Evolutionary conservation across 2,797 vertebrate genomes (phyloP), one percentile per base, ranked within the genome.

Genomic region (Bryconaethiops microstoma): DNA sequence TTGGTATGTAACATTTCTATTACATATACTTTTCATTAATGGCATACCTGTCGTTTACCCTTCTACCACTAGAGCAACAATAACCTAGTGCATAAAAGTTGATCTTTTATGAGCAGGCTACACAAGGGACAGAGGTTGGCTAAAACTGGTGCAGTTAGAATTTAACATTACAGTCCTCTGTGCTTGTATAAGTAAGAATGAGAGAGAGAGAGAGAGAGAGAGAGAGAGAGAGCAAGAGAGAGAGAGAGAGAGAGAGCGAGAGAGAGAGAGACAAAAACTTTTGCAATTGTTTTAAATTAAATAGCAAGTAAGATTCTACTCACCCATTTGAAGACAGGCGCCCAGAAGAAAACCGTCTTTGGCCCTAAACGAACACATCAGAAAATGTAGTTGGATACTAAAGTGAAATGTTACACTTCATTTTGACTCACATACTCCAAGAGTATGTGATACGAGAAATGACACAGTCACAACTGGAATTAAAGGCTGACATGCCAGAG

Each of bases 301-400:
- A 9, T 8, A 80, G 39, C 42, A 70, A 63, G 25, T 19, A 63
- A 40, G 45, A 57, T 62, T 55, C 12, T n/a, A 85, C 95, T 95
- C 90, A 96, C 96, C 96, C 96, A 97, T 94, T 96, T 97, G 93
- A 95, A 95, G 90, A 95, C 3, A 64, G 96, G 96, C 78, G 96
- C 95, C 96, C 96, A 96, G 92, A 97, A 97, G 90, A 96, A 96
- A 81, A 97, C 94, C 40, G 96, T 97, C 92, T 86, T 95, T 70
- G 96, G 96, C 82, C 96, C 96, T 97, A 72, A 17, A 69, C 55
- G 25, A 42, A 62, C 3, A 65, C 10, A 69, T 5, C 48, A 68
- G 50, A 55, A 77, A 74, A 0, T 69, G 21, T 13, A 17, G 5
- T 54, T 81, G 39, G 17, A n/a, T 16, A 6, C 13, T 7, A 17